Percentiles rank a stretch among this genome's conserved stretches.
phyloP scores from a whole-genome alignment of 2,888 invertebrate species.

The Troilus luridus region DNA sequence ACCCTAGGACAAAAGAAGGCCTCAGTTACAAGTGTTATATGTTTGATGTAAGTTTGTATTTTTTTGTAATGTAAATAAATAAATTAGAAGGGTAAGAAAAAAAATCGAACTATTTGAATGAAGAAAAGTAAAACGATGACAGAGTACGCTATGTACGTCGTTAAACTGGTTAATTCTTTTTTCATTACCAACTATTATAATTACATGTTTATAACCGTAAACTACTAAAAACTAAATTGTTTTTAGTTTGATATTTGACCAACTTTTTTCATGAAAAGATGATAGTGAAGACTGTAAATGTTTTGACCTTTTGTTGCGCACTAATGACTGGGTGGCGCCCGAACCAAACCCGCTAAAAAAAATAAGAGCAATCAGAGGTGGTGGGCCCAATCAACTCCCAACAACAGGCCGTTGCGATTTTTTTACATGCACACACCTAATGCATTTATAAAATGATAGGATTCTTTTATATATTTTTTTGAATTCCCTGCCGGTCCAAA shows the following conservation, averaged over 20 bases:
- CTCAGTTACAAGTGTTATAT: too few species aligned
- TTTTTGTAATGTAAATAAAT: too few species aligned
- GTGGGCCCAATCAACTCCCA: neutral
- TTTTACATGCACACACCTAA: neutral
- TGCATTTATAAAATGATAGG: neutral
- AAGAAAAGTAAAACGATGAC: too few species aligned
- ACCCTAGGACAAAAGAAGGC: too few species aligned
- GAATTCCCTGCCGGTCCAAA: neutral
- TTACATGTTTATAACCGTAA: too few species aligned
- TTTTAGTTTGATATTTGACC: neutral
- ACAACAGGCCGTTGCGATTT: neutral
- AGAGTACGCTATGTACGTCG: too few species aligned
- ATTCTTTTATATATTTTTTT: neutral
- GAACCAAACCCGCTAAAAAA: neutral
- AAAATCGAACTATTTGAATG: too few species aligned
- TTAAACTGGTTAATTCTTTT: too few species aligned
- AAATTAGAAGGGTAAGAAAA: too few species aligned
- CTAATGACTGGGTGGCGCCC: neutral
- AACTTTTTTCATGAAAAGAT: neutral
- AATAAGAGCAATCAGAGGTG: slow-evolving; percentile 9
- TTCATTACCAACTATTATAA: too few species aligned
- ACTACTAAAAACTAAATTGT: neutral
- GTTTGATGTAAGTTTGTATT: too few species aligned
- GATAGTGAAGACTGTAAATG: neutral
- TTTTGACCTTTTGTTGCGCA: neutral